Conservation (phyloP, 2,113 vertebrate genomes). For the Misgurnus anguillicaudatus region DNA sequence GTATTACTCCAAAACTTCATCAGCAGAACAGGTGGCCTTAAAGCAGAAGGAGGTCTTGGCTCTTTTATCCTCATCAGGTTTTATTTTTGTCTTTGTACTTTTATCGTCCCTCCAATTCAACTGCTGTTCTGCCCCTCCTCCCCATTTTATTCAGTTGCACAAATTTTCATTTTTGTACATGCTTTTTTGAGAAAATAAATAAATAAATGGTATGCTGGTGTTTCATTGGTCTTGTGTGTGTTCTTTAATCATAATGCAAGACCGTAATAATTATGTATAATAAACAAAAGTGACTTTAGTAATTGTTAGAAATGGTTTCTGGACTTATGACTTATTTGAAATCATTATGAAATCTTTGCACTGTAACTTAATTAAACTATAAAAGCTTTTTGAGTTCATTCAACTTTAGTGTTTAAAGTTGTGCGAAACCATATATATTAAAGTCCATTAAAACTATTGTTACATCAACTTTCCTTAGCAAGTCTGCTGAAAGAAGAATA, state of each 20-base stretch:
- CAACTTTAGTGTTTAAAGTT: no score
- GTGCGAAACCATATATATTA: no score
- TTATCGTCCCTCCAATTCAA: constrained; percentile 47
- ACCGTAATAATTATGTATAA: not conserved
- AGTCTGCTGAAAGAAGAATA: no score
- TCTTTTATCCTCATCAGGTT: constrained; percentile 40
- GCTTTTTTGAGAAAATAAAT: constrained; percentile 70
- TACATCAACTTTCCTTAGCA: no score
- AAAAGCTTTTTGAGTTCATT: no score
- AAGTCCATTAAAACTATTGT: no score
- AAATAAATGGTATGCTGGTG: constrained; percentile 69
- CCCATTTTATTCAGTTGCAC: constrained; percentile 19
- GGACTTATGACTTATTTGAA: no score
- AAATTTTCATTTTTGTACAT: constrained; percentile 68
- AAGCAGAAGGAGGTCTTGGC: constrained; percentile 64
- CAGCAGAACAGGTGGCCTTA: constrained; percentile 76
- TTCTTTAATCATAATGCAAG: not conserved
- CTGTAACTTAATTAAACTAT: no score
- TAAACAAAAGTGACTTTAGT: not conserved
- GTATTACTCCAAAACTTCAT: constrained; percentile 66
- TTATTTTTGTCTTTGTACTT: constrained; percentile 40
- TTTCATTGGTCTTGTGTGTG: constrained; percentile 39
- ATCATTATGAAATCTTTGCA: no score
- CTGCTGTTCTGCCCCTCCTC: constrained; percentile 57
- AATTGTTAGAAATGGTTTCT: no score